phyloP scores from a whole-genome alignment of 2,888 invertebrate genomes.

The Arctia plantaginis region DNA sequence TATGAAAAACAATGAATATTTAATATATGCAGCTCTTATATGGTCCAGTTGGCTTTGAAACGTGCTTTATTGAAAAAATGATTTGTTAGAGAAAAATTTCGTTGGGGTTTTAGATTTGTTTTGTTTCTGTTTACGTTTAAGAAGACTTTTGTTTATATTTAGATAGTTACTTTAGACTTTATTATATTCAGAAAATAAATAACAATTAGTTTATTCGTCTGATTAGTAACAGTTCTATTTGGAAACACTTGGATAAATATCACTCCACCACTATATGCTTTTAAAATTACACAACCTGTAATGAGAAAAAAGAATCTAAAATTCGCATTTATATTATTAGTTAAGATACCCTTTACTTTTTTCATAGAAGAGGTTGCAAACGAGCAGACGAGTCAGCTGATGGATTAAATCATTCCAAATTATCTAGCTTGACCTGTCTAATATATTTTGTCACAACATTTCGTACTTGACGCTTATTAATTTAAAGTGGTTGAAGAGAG shows the following conservation, averaged over 20 bases:
- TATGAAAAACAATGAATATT: slow-evolving; percentile 50
- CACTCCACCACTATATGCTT: no score
- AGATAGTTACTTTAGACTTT: no score
- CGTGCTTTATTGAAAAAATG: slow-evolving; percentile 27
- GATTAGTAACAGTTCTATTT: no score
- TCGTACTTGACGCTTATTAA: not conserved
- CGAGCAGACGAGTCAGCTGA: no score
- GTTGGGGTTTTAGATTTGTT: not conserved
- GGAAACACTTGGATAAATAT: no score
- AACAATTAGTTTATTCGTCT: no score
- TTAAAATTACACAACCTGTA: no score
- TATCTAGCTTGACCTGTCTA: not conserved
- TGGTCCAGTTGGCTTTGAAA: slow-evolving; percentile 19
- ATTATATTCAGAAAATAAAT: no score
- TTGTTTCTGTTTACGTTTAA: not conserved
- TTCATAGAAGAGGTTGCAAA: no score
- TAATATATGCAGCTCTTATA: slow-evolving; percentile 43
- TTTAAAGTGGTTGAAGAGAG: not conserved
- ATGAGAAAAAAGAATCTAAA: no score
- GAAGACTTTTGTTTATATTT: not conserved
- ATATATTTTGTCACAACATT: not conserved
- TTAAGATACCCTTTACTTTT: no score
- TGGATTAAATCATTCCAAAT: not conserved
- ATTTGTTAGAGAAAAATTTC: not conserved
- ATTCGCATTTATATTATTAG: no score